These are phyloP conservation scores for Euphydryas editha DNA, from an alignment of 2,888 invertebrate species.

Conservation along the genomic window DNA sequence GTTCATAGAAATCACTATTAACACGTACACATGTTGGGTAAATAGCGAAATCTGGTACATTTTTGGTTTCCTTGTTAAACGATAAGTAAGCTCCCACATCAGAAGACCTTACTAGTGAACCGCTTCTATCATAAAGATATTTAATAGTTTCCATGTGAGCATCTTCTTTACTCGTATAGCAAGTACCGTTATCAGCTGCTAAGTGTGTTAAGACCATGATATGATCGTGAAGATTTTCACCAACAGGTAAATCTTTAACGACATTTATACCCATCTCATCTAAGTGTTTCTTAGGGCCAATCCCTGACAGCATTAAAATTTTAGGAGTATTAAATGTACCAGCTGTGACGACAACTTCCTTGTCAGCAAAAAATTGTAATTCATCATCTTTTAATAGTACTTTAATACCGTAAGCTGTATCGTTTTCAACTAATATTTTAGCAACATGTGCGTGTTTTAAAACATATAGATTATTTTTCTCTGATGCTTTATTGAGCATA, in stretches of 20 bases:
- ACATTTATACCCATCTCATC: slow-evolving; percentile 53
- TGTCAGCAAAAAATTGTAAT: slow-evolving; percentile 53
- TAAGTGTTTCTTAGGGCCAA: slow-evolving; percentile 63
- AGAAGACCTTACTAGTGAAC: slow-evolving; percentile 54
- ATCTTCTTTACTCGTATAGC: slow-evolving; percentile 45
- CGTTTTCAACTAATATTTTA: slow-evolving; percentile 58
- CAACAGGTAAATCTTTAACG: slow-evolving; percentile 63
- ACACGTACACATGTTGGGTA: slow-evolving; percentile 63
- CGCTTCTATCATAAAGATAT: slow-evolving; percentile 62
- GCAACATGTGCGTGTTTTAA: slow-evolving; percentile 59
- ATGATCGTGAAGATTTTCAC: slow-evolving; percentile 70
- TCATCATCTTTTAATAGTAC: slow-evolving; percentile 48
- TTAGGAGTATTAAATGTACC: slow-evolving; percentile 72
- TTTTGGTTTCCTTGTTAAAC: slow-evolving; percentile 43
- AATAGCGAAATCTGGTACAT: slow-evolving; percentile 65
- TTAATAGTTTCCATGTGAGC: slow-evolving; percentile 57
- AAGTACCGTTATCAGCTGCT: slow-evolving; percentile 62
- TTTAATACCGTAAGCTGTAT: slow-evolving; percentile 57
- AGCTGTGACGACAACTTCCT: slow-evolving; percentile 66
- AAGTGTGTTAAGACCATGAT: slow-evolving; percentile 62
- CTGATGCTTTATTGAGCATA: slow-evolving; percentile 54
- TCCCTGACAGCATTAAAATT: slow-evolving; percentile 65
- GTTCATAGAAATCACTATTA: slow-evolving; percentile 47
- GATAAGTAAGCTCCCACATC: slow-evolving; percentile 63
- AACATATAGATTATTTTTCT: slow-evolving; percentile 55